Base-by-base conservation (phyloP, 2,113 vertebrate species). In the Rhineura floridana region DNA sequence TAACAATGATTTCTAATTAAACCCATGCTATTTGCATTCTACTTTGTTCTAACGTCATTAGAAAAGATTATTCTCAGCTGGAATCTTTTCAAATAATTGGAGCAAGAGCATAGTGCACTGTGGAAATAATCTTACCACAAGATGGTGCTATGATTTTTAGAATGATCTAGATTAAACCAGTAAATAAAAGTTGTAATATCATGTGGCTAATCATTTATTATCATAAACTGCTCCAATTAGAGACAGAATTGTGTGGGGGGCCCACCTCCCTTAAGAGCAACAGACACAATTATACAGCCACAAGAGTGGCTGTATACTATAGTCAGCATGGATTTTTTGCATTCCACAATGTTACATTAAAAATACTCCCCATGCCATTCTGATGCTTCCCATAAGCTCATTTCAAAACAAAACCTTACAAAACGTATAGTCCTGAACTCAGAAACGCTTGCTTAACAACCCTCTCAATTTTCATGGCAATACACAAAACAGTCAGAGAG, bases 141-240 rank as follows among this genome's bases (percentile, higher is more conserved):
- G 96, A 86, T 93, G 96, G 96, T 95, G 89, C 90, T 79, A 1
- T 6, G 80, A 21, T 83, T 4, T 17, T 88, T 67, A 19, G 67
- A 50, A 15, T 36, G 0, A 2, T 2, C 55, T 59, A 0, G 42
- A 52, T 84, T 28, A 15, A 77, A 84, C 50, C 55, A 65, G 8
- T 62, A 55, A 69, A 52, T 0, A 39, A 1, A 2, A 39, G 79
- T 25, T 75, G 86, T 21, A 79, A 78, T 91, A 89, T 93, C 91
- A 89, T 87, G 65, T 67, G 82, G 85, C 48, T 52, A 39, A 28
- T 19, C 10, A 5, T 25, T 33, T 55, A 28, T 39, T 25, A 25
- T 30, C 42, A 30, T 0, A 1, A 63, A 81, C 6, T 28, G 28
- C 15, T 46, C 36, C 9, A 76, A 59, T 28, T 3, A 11, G 70